Percentiles rank a stretch among this genome's conserved stretches.
phyloP scores from a whole-genome alignment of 2,888 invertebrate species.

The Apodemia hepburni region DNA sequence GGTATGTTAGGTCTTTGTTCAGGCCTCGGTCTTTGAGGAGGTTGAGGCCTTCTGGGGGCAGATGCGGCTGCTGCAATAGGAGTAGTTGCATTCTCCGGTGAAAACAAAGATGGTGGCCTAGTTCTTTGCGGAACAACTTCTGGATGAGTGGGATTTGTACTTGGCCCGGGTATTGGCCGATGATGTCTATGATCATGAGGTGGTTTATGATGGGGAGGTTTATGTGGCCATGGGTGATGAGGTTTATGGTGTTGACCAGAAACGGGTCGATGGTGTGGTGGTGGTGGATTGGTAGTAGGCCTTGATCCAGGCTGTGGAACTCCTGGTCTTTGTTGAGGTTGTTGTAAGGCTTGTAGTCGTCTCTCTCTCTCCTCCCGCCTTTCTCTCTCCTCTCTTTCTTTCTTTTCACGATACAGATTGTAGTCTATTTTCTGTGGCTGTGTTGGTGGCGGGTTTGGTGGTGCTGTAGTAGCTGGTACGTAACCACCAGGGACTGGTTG shows the following conservation, averaged over 20 bases:
- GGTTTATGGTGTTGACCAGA: conserved; percentile 54
- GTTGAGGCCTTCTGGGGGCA: conserved; percentile 46
- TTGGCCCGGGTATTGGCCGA: conserved; percentile 34
- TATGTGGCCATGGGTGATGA: conserved; percentile 58
- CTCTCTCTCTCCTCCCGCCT: conserved; percentile 58
- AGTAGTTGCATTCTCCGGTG: conserved; percentile 81
- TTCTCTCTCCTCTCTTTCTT: conserved; percentile 80
- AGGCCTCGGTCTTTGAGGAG: conserved; percentile 41
- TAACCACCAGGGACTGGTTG: conserved; percentile 66
- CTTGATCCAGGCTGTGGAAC: conserved; percentile 36
- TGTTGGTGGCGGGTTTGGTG: conserved; percentile 51
- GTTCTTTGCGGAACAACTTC: conserved; percentile 48
- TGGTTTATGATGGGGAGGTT: conserved; percentile 59
- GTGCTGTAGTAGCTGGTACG: conserved; percentile 57
- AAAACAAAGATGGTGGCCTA: conserved; percentile 82
- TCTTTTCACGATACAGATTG: conserved; percentile 83
- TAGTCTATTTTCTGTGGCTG: conserved; percentile 77
- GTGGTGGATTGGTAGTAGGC: conserved; percentile 32
- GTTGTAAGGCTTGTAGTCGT: conserved; percentile 48
- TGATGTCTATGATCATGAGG: conserved; percentile 43
- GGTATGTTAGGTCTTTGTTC: conserved; percentile 37
- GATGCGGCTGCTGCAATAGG: conserved; percentile 66
- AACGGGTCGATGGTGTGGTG: conserved; percentile 47
- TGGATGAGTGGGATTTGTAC: conserved; percentile 38
- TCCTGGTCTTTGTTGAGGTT: conserved; percentile 37